Base-by-base conservation (phyloP, 2,888 invertebrate genomes). In the Eugnorisma glareosa region DNA sequence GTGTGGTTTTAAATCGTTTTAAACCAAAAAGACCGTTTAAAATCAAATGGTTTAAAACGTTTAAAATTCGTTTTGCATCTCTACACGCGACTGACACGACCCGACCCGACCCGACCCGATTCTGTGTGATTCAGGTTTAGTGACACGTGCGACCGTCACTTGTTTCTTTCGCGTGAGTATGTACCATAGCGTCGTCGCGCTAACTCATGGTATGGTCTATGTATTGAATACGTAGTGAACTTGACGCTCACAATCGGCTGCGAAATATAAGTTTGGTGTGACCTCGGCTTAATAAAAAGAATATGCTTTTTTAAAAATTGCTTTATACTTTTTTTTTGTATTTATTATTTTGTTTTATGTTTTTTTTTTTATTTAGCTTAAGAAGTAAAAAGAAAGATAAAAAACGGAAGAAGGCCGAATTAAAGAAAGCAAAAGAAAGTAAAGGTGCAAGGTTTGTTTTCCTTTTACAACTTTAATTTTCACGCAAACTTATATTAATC, bases 331-430 rank as follows among this genome's bases (percentile, higher is more conserved):
- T n/a, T 31, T 28, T 57, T 15, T 48, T 13, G 1, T 15, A 21
- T 48, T 57, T 24, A 15, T 4, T 24, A 1, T 13, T 45, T 6
- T 37, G 68, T 28, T 61, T 69, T 45, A 15, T 63, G 11, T 3
- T 24, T 43, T 67, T 24, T 43, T 67, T n/a, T 54, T 54, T 13
- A 21, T 72, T 63, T 45, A 84, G 82, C 43, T 37, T 82, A 24
- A 82, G 84, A 57, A 67, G 51, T 70, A 82, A 80, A 67, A 82
- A 82, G 84, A 82, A 82, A 63, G 37, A 67, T 54, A 82, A 84
- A 63, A 80, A 57, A 24, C 15, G n/a, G 21, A 57, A 57, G 57
- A 69, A 67, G 18, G 40, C 28, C 6, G 35, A 67, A 63, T 31
- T n/a, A 24, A 48, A 31, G 13, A 67, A 45, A 54, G 63, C 57